These are phyloP conservation scores for Leptocoma aspasia DNA, from an alignment of 2,113 vertebrate genomes.

Conservation along the genomic window DNA sequence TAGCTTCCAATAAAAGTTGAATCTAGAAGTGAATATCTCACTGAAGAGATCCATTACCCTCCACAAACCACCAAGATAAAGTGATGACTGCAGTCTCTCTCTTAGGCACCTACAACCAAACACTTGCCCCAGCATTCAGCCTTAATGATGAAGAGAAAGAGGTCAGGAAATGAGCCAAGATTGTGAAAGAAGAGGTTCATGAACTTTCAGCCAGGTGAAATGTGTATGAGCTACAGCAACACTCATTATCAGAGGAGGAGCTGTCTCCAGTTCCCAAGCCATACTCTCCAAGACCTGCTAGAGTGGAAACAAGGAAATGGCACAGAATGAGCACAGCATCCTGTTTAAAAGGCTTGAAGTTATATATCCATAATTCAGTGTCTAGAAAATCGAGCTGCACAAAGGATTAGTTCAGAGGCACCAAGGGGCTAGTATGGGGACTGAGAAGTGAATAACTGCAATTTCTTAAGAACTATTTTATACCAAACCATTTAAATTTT, in stretches of 20 bases:
- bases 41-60: not conserved
- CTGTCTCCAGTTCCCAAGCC: not conserved
- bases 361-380: not conserved
- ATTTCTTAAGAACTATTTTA: not conserved
- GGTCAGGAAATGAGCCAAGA: constrained; percentile 3
- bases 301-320: not conserved
- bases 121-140: not conserved
- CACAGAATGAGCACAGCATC: not conserved
- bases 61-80: not conserved
- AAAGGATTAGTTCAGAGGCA: not conserved
- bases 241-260: not conserved
- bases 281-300: not conserved
- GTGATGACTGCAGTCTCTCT: not conserved
- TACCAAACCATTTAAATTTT: not conserved
- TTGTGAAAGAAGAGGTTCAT: constrained; percentile 22
- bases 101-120: not conserved
- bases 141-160: not conserved
- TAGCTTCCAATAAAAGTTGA: not conserved
- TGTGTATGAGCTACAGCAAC: not conserved
- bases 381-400: not conserved
- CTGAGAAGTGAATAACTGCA: not conserved
- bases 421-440: not conserved
- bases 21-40: not conserved
- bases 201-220: constrained; percentile 11
- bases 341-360: not conserved